Percentiles rank a stretch among this genome's conserved stretches.
Evolutionary conservation across 2,113 vertebrate species (phyloP).

Genomic region (Platanista minor): DNA sequence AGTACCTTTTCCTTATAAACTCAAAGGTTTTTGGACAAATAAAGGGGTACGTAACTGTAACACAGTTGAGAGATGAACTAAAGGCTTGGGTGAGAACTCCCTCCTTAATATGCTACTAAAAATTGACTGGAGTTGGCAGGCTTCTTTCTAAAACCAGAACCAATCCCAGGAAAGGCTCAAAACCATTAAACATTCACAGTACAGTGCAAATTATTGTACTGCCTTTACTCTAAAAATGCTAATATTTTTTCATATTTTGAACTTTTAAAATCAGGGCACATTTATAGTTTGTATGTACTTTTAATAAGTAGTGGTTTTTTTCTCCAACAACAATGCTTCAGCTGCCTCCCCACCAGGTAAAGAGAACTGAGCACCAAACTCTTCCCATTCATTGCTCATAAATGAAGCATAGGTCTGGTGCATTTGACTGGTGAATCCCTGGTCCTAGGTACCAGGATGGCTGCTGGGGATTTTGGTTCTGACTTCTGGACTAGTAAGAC

Average conservation of each 20-base stretch:
- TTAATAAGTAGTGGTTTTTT: neutral
- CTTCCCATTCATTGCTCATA: neutral
- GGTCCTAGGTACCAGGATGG: neutral
- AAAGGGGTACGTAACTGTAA: neutral
- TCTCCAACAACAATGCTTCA: neutral
- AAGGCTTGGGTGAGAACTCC: neutral
- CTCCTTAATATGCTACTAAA: neutral
- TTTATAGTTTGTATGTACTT: neutral
- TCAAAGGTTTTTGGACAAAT: neutral
- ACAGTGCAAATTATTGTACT: neutral
- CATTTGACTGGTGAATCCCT: neutral
- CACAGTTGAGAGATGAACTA: neutral
- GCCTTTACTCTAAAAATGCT: neutral
- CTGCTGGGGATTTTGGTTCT: neutral
- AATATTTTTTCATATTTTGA: neutral
- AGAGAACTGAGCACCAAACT: neutral
- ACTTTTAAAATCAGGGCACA: neutral
- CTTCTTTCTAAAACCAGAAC: neutral
- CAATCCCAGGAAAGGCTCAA: neutral
- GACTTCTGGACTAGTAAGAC: neutral
- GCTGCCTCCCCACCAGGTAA: neutral
- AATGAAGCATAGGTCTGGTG: neutral
- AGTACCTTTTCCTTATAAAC: neutral
- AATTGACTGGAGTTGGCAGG: neutral
- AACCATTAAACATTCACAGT: neutral